Evolutionary conservation across 2,797 vertebrate species (phyloP).

Genomic region (Bucorvus abyssinicus): DNA sequence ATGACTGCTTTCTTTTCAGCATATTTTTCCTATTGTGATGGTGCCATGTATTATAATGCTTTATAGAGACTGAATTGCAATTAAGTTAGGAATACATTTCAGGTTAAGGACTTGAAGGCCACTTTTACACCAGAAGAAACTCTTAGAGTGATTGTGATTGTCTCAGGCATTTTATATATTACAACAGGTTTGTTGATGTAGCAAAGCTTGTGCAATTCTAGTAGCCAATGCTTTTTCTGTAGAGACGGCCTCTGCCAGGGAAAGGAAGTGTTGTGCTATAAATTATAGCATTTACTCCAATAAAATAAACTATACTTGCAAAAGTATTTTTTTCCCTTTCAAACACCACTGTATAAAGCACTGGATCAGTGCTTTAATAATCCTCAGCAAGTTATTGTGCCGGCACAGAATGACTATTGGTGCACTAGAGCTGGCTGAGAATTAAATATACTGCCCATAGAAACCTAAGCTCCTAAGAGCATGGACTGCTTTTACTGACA

Average conservation of each 20-base stretch:
- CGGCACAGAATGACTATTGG: neutral
- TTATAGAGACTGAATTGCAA: neutral
- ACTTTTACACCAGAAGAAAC: neutral
- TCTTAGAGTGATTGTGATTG: neutral
- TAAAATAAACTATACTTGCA: slow-evolving; percentile 22
- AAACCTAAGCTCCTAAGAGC: neutral
- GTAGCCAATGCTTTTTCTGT: slow-evolving; percentile 9
- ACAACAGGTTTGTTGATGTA: neutral
- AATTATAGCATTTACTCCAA: neutral
- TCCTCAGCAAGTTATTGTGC: neutral
- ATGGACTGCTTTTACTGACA: neutral
- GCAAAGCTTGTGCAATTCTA: neutral
- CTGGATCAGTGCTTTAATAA: slow-evolving; percentile 33
- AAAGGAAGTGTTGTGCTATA: slow-evolving; percentile 6
- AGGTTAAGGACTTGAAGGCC: neutral
- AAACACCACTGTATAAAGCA: slow-evolving; percentile 6
- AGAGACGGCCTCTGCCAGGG: neutral
- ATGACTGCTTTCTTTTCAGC: neutral
- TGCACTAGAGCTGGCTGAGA: neutral
- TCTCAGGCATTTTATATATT: slow-evolving; percentile 6
- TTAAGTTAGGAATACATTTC: neutral
- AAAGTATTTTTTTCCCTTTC: neutral
- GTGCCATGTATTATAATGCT: neutral
- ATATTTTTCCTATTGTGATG: neutral
- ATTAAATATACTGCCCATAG: neutral